Conservation (phyloP, 2,888 invertebrate genomes). For the Erebia epiphron region DNA sequence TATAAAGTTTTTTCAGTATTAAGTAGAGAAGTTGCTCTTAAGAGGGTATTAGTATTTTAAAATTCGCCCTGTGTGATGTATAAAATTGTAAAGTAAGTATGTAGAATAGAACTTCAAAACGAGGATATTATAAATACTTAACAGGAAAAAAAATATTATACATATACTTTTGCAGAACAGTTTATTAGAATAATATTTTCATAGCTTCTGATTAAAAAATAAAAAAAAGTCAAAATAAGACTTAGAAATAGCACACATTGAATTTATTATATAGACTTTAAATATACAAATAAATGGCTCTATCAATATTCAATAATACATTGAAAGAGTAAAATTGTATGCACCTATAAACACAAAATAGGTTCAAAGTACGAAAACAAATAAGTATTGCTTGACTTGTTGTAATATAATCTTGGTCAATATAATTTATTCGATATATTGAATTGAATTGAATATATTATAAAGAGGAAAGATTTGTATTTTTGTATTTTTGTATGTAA, state of each 20-base stretch:
- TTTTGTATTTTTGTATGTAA: too few species aligned
- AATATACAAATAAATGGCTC: slow-evolving; percentile 8
- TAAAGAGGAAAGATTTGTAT: too few species aligned
- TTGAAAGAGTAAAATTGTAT: not conserved
- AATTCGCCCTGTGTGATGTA: too few species aligned
- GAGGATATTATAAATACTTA: not conserved
- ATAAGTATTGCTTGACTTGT: not conserved
- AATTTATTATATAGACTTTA: slow-evolving; percentile 4
- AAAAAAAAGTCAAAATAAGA: not conserved
- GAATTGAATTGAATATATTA: too few species aligned
- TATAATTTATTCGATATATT: not conserved
- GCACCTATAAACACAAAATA: not conserved
- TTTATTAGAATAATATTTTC: not conserved
- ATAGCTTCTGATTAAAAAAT: not conserved
- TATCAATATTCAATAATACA: slow-evolving; percentile 5
- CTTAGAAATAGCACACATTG: slow-evolving; percentile 12
- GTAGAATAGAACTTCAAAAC: not conserved
- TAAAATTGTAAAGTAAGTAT: not conserved
- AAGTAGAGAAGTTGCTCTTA: too few species aligned
- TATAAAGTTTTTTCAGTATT: too few species aligned
- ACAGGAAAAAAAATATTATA: not conserved
- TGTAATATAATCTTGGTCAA: not conserved
- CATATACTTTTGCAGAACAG: too few species aligned
- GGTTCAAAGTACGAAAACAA: slow-evolving; percentile 15
- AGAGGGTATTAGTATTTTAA: too few species aligned